phyloP scores from a whole-genome alignment of 2,113 vertebrate species.

The Corvus cornix region DNA sequence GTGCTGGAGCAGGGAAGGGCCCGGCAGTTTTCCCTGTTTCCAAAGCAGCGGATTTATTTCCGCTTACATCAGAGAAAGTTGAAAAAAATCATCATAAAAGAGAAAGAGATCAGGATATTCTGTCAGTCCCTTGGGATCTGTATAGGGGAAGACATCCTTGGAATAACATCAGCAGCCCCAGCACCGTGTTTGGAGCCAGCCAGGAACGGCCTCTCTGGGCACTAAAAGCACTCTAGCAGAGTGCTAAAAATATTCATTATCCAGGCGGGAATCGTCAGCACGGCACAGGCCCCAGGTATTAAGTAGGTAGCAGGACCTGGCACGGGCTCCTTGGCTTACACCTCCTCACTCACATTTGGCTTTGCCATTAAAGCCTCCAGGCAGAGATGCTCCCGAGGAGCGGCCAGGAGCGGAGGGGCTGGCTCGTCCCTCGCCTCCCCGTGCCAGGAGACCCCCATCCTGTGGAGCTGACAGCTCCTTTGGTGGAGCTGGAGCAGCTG shows the following conservation, averaged over 20 bases:
- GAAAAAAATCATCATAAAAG: not conserved
- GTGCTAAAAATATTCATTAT: slow-evolving; percentile 19
- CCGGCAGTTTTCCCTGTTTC: not conserved
- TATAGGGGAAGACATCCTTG: slow-evolving; percentile 25
- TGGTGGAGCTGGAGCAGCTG: not conserved
- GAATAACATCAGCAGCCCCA: slow-evolving; percentile 15
- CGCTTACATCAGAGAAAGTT: slow-evolving; percentile 21
- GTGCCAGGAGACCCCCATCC: not conserved
- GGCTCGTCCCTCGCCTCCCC: not conserved
- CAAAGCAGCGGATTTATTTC: not conserved
- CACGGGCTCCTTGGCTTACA: slow-evolving; percentile 34
- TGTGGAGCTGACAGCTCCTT: not conserved
- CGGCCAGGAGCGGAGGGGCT: accelerated
- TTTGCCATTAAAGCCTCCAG: not conserved
- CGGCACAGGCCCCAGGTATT: slow-evolving; percentile 25
- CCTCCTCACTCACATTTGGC: not conserved
- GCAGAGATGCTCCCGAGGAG: not conserved
- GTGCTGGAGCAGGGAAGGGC: not conserved
- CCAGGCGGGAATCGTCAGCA: slow-evolving; percentile 5
- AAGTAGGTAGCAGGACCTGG: slow-evolving; percentile 55
- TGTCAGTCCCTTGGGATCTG: not conserved
- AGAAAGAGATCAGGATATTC: slow-evolving; percentile 29
- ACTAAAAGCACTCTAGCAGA: not conserved
- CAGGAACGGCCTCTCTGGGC: not conserved
- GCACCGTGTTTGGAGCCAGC: not conserved